Conservation (phyloP, 2,797 vertebrate species). For the Micromesistius poutassou region DNA sequence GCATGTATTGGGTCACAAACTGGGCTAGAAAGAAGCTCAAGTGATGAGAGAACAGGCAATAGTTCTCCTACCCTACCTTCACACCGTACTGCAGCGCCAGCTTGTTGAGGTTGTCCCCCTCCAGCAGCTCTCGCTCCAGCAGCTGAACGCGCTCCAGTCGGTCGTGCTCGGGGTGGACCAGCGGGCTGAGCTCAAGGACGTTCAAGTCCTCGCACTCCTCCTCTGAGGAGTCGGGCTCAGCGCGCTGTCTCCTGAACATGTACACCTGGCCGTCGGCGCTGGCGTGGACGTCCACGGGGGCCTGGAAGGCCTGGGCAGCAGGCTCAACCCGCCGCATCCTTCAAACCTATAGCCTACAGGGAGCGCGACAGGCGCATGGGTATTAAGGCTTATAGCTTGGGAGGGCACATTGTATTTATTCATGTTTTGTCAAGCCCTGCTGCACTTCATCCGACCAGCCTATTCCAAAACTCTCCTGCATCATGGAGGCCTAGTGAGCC, state of each 20-base stretch:
- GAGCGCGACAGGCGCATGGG: background rate
- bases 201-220: conserved; percentile 73
- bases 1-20: conserved; percentile 1
- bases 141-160: conserved; percentile 67
- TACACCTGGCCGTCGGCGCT: conserved; percentile 82
- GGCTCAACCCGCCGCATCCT: conserved; percentile 79
- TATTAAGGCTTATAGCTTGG: background rate
- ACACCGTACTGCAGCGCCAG: conserved; percentile 92
- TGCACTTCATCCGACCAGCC: no score
- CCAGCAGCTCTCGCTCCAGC: conserved; percentile 80
- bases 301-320: conserved; percentile 77
- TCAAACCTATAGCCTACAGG: conserved; percentile 23
- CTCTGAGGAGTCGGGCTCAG: conserved; percentile 76
- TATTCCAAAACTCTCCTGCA: no score
- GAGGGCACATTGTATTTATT: background rate
- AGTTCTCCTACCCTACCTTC: conserved; percentile 75
- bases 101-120: conserved; percentile 87
- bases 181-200: conserved; percentile 69
- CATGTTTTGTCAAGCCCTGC: background rate
- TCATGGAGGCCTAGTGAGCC: no score
- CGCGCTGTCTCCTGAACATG: conserved; percentile 71
- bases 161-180: conserved; percentile 47
- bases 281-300: conserved; percentile 78
- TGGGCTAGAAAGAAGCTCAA: background rate
- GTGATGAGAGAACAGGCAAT: background rate